A percentile compares a stretch with the other conserved stretches of the same genome.
Conservation (phyloP, 2,113 vertebrate genomes). For the Podilymbus podiceps region DNA sequence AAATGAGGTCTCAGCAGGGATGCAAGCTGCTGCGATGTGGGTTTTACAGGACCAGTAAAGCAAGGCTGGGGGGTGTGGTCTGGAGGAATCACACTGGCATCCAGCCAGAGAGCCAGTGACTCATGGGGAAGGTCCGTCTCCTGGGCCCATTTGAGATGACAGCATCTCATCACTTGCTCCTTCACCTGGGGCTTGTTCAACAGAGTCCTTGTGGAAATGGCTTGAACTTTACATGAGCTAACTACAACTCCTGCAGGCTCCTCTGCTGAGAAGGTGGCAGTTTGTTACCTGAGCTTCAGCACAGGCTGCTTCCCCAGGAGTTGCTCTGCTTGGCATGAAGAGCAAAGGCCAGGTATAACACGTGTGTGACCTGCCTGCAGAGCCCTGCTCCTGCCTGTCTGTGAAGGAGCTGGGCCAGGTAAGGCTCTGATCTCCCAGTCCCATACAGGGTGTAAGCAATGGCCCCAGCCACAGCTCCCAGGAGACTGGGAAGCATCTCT, state of each 20-base stretch:
- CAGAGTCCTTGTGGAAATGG: not conserved
- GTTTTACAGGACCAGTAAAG: not conserved
- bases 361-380: not conserved
- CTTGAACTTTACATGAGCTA: not conserved
- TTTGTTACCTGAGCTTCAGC: not conserved
- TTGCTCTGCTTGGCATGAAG: not conserved
- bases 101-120: not conserved
- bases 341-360: rapidly evolving
- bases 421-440: not conserved
- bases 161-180: not conserved
- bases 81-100: not conserved
- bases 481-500: not conserved
- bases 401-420: not conserved
- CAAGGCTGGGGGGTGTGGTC: not conserved
- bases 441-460: not conserved
- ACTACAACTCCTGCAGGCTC: not conserved
- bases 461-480: not conserved
- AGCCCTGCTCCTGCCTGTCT: not conserved
- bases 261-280: not conserved
- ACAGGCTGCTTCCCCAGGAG: not conserved
- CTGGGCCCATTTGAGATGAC: not conserved
- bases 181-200: not conserved
- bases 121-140: not conserved
- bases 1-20: constrained; percentile 7
- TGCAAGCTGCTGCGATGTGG: not conserved